phyloP scores from a whole-genome alignment of 2,113 vertebrate genomes.

The Sylvilagus bachmani region DNA sequence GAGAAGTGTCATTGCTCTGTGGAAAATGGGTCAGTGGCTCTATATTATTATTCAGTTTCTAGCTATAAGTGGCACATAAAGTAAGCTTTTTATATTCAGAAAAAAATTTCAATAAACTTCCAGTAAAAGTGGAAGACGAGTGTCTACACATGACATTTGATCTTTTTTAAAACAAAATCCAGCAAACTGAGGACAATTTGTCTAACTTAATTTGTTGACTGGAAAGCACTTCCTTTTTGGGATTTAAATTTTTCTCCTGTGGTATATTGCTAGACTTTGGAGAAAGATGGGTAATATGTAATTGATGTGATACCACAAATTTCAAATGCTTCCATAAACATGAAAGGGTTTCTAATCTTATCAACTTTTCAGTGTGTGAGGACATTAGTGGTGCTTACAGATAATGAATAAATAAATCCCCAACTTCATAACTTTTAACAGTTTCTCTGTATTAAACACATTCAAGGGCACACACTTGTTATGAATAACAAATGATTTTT shows the following conservation, averaged over 20 bases:
- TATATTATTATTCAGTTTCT: neutral
- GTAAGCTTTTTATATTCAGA: neutral
- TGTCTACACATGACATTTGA: neutral
- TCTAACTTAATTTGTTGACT: neutral
- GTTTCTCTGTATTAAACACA: neutral
- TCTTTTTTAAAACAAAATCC: constrained; percentile 51
- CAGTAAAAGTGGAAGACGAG: neutral
- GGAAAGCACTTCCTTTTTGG: neutral
- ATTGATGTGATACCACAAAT: neutral
- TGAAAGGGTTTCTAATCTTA: neutral
- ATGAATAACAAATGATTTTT: neutral
- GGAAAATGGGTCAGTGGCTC: neutral
- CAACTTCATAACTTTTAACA: neutral
- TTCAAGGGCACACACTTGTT: neutral
- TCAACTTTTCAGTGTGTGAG: neutral
- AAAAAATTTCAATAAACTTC: constrained; percentile 21
- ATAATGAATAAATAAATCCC: neutral
- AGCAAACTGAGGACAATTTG: neutral
- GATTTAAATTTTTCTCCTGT: neutral
- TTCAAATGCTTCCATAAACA: neutral
- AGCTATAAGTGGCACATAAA: neutral
- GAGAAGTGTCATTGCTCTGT: neutral
- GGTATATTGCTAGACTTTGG: neutral
- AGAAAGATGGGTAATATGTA: neutral
- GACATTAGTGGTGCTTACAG: neutral